A percentile compares a stretch with the other conserved stretches of the same genome.
Evolutionary conservation across 2,888 invertebrate species (phyloP).

Genomic region (Theodoxus fluviatilis): DNA sequence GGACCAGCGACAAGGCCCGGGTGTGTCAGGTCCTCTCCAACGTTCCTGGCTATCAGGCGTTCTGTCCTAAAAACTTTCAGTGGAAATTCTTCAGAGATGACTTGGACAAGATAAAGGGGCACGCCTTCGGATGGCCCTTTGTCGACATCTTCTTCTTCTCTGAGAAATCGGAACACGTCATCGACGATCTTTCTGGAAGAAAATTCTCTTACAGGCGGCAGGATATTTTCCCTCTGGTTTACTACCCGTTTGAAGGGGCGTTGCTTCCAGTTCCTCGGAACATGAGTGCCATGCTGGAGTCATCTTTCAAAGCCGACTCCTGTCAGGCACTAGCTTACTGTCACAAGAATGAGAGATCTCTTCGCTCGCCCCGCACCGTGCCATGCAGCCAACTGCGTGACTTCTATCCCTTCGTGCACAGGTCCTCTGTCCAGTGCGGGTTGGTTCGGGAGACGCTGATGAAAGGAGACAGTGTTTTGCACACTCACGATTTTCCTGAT

Average conservation of each 20-base stretch:
- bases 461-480: too few relatives aligned
- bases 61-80: conserved; percentile 23
- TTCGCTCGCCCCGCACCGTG: too few relatives aligned
- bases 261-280: conserved; percentile 31
- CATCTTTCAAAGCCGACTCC: conserved; percentile 23
- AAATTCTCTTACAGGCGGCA: conserved; percentile 27
- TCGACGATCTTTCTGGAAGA: conserved; percentile 31
- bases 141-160: conserved; percentile 44
- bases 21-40: conserved; percentile 26
- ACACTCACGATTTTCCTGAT: too few relatives aligned
- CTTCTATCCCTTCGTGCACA: too few relatives aligned
- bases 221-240: conserved; percentile 29
- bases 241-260: conserved; percentile 30
- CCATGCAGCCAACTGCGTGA: too few relatives aligned
- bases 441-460: too few relatives aligned
- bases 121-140: conserved; percentile 40
- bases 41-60: conserved; percentile 29
- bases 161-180: conserved; percentile 40
- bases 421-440: too few relatives aligned
- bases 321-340: conserved; percentile 27
- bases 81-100: conserved; percentile 38
- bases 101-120: conserved; percentile 24
- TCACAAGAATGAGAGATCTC: too few relatives aligned
- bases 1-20: conserved; percentile 27
- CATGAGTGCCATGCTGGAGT: conserved; percentile 15